Base-by-base conservation (phyloP, 2,888 invertebrate genomes). In the Panorpa germanica region DNA sequence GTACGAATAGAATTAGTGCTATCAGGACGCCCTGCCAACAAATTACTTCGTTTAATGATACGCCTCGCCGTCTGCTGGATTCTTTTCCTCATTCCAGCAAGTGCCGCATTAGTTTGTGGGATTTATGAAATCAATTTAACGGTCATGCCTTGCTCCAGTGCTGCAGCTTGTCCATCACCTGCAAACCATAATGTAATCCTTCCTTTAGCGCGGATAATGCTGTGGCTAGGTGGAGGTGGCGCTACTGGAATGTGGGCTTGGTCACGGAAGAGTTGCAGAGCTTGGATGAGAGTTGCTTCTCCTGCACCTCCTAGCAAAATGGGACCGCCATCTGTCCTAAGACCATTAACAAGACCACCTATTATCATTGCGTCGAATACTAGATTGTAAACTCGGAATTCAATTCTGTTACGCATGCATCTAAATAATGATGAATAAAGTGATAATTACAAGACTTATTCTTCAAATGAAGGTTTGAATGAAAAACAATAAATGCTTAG, bases 191-290 rank as follows among this genome's bases (percentile, higher is more conserved):
- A 45, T 11, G 42, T 52, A 3, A 43, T 47, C 39, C 46, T 48
- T 3, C 45, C 49, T 3, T 35, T 52, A 28, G 32, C 50, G 29
- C 38, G 49, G 22, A 41, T 53, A 29, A 48, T 52, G 35, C 48
- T 50, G 20, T 49, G 52, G 29, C 41, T 53, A 21, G 41, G 46
- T 16, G 52, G 53, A 16, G 53, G 53, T 23, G 48, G 53, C 0
- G 33, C 53, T 2, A 52, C 53, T 9, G 54, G 54, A 25, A 47
- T 53, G 47, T 53, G 53, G 53, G 54, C 53, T 10, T 53, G 53
- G 53, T 52, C 54, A 3, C 46, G 53, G 15, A 53, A 53, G 27
- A 53, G 53, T 3, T 53, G 53, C 33, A 50, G 53, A 14, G 52
- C 53, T 9, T 53, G 53, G n/a, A n/a, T n/a, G n/a, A n/a, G n/a